Base-by-base conservation (phyloP, 2,113 vertebrate species). In the Hyaena hyaena region DNA sequence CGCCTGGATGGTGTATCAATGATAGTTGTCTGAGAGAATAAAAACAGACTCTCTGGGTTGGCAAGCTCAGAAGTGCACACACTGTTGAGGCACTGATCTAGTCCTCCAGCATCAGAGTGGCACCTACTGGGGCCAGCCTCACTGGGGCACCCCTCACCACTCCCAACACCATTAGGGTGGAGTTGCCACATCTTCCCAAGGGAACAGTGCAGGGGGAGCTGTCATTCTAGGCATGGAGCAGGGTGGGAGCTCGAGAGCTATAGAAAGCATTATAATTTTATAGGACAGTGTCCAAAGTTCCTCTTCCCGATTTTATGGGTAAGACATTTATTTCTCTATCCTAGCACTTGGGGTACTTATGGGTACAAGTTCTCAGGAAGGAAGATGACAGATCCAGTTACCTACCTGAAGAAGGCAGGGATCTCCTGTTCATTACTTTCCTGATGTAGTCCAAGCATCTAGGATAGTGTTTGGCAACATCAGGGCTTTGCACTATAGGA, bases 141-240 rank as follows among this genome's bases (percentile, higher is more conserved):
- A 35, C 7, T 10, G 69, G 1, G 9, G 45, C 11, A 2, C 65
- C 9, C 24, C 39, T 61, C 3, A 4, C 39, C 9, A 10, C 4
- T 3, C 7, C 50, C 31, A 12, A 0, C 0, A 2, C 24, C 65
- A 1, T 12, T 14, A 9, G 43, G 81, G 4, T 7, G 33, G 50
- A 23, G 12, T 1, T 15, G 14, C 12, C 6, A 19, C 10, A 23
- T 0, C 45, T 26, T 39, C 16, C 2, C 10, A 11, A 12, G 9
- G 55, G 28, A 17, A 17, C 8, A 10, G n/a, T 61, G 28, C 1
- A 26, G 1, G 16, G n/a, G 50, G 63, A n/a, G 43, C 35, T 33
- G 16, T 4, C 23, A 28, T 31, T 69, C 43, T n/a, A 4, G 33
- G 35, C 39, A 1, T 58, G 50, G 33, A 2, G 4, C 35, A 45